Evolutionary conservation across 2,797 vertebrate species (phyloP).

Genomic region (Cottoperca gobio): DNA sequence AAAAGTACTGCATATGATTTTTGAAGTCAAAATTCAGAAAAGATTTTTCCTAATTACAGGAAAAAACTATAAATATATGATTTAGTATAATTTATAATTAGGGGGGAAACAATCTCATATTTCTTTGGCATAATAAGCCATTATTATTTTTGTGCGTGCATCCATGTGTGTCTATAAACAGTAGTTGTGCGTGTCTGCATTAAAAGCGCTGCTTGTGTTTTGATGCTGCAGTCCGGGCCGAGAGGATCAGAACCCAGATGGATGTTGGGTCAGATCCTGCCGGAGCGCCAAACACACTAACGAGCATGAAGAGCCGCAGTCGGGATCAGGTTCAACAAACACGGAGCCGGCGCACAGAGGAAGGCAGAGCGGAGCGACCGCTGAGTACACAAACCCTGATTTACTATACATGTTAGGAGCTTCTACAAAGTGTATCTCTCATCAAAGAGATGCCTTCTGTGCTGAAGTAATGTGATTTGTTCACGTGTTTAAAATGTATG

Average conservation of each 20-base stretch:
- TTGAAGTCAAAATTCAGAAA: background rate
- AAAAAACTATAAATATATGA: background rate
- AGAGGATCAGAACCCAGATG: conserved; percentile 26
- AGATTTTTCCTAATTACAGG: background rate
- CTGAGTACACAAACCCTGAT: background rate
- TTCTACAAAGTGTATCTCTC: background rate
- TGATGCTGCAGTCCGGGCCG: conserved; percentile 26
- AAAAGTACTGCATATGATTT: background rate
- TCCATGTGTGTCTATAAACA: background rate
- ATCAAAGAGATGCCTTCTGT: background rate
- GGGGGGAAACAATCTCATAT: too few species aligned
- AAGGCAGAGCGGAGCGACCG: background rate
- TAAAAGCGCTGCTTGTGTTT: background rate
- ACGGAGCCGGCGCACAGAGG: background rate
- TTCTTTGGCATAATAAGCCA: background rate
- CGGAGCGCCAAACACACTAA: conserved; percentile 24
- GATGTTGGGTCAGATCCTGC: conserved; percentile 38
- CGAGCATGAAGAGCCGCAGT: conserved; percentile 30
- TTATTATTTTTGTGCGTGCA: background rate
- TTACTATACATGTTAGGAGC: background rate
- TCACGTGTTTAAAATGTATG: too few species aligned
- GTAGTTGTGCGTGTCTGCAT: background rate
- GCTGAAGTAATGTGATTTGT: background rate
- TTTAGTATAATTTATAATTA: background rate
- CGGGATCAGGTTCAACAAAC: conserved; percentile 24